Percentiles rank a stretch among this genome's conserved stretches.
These are phyloP conservation scores for Ursus arctos DNA, from an alignment of 2,113 vertebrate genomes.

Conservation along the genomic window DNA sequence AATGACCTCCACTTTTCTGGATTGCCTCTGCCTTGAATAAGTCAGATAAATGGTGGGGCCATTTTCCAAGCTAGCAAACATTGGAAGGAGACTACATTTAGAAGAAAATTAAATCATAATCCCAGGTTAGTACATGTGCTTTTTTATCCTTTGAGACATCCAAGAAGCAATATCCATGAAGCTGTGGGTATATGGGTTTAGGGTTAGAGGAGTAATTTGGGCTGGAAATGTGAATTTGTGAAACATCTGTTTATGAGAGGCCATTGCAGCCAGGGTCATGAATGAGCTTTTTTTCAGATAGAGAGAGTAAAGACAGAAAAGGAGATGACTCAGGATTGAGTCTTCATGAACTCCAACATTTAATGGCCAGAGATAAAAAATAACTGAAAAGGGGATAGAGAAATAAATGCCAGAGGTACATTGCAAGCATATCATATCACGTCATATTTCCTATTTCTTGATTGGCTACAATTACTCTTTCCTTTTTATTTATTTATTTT, in stretches of 20 bases:
- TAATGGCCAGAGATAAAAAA: not conserved
- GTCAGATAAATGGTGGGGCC: not conserved
- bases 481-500: not conserved
- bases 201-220: not conserved
- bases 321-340: not conserved
- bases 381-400: not conserved
- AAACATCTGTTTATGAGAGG: not conserved
- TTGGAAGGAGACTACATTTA: not conserved
- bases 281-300: not conserved
- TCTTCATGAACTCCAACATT: not conserved
- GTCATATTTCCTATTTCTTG: constrained; percentile 21
- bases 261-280: not conserved
- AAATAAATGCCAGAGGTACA: not conserved
- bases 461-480: constrained; percentile 49
- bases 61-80: not conserved
- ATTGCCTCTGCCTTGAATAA: not conserved
- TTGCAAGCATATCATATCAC: not conserved
- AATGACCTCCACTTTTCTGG: not conserved
- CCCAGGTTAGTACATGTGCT: not conserved
- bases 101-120: not conserved
- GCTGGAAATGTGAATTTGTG: constrained; percentile 5
- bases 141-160: not conserved
- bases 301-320: not conserved
- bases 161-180: not conserved
- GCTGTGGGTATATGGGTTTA: not conserved